phyloP scores from a whole-genome alignment of 2,113 vertebrate species.

The Protobothrops flavoviridis region DNA sequence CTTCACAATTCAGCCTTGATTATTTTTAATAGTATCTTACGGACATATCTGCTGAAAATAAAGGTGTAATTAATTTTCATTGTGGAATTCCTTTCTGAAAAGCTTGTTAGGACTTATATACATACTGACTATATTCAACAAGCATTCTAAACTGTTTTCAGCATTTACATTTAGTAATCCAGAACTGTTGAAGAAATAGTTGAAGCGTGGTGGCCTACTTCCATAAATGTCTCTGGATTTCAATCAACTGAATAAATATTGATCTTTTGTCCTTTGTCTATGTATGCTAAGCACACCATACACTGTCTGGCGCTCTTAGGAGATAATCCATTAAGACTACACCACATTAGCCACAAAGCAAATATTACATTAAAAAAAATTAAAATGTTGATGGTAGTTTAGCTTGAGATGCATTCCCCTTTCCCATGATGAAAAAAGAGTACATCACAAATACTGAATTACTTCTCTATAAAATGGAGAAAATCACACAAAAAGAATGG shows the following conservation, averaged over 20 bases:
- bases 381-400: slow-evolving; percentile 57
- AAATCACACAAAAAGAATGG: slow-evolving; percentile 52
- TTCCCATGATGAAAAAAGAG: slow-evolving; percentile 53
- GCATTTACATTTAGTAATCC: slow-evolving; percentile 25
- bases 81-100: slow-evolving; percentile 29
- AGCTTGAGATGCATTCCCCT: slow-evolving; percentile 41
- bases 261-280: slow-evolving; percentile 43
- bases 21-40: slow-evolving; percentile 27
- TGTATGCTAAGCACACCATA: slow-evolving; percentile 34
- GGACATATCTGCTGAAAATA: slow-evolving; percentile 27
- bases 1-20: slow-evolving; percentile 28
- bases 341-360: slow-evolving; percentile 57
- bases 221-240: slow-evolving; percentile 41
- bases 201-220: slow-evolving; percentile 10
- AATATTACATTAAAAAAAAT: slow-evolving; percentile 63
- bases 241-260: slow-evolving; percentile 62
- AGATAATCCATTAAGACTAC: slow-evolving; percentile 49
- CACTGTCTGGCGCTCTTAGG: slow-evolving; percentile 28
- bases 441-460: slow-evolving; percentile 47
- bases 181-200: slow-evolving; percentile 28
- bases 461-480: slow-evolving; percentile 43
- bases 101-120: slow-evolving; percentile 20
- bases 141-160: slow-evolving; percentile 20
- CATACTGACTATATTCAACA: slow-evolving; percentile 20
- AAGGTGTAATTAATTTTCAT: slow-evolving; percentile 34